Base-by-base conservation (phyloP, 2,888 invertebrate species). In the Drosophila nr. medialis region DNA sequence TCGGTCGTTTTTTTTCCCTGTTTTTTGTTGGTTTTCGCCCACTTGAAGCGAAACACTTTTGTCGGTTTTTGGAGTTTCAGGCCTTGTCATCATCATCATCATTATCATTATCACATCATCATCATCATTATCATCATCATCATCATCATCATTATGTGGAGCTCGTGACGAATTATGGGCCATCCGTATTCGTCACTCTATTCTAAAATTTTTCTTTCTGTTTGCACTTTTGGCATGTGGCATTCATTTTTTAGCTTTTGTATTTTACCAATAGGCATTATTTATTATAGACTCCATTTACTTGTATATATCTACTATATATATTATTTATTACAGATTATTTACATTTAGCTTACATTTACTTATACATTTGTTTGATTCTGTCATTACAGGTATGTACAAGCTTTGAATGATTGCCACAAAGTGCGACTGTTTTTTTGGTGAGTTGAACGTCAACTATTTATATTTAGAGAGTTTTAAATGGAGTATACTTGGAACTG, bases 341-440 rank as follows among this genome's bases (percentile, higher is more conserved):
- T 10, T 10, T 32, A 32, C 0, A 24, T 45, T 24, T 13, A 1
- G n/a, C n/a, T 29, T 1, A 13, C 27, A 15, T 49, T 53, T 21
- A 30, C 48, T 65, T 24, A 69, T 45, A 18, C 18, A 64, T 24
- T 1, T 34, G 15, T 15, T 38, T 50, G 24, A 61, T 38, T 83
- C 53, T 70, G 34, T 86, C 53, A 11, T 81, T 86, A 10, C 87
- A 89, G 81, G 84, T 89, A 83, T 75, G 89, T 85, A 64, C 63
- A 36, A 50, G 45, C 30, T 71, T 51, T 21, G 13, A 40, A 27
- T 56, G 3, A 10, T n/a, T 15, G 6, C 1, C 4, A 3, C 4
- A 21, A 27, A 27, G 1, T 18, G 4, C 5, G 15, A 29, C 1
- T 29, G 0, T 30, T 1, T 27, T 51, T 38, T 53, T 48, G 66